Evolutionary conservation across 2,113 vertebrate species (phyloP).

Genomic region (Carassius carassius): DNA sequence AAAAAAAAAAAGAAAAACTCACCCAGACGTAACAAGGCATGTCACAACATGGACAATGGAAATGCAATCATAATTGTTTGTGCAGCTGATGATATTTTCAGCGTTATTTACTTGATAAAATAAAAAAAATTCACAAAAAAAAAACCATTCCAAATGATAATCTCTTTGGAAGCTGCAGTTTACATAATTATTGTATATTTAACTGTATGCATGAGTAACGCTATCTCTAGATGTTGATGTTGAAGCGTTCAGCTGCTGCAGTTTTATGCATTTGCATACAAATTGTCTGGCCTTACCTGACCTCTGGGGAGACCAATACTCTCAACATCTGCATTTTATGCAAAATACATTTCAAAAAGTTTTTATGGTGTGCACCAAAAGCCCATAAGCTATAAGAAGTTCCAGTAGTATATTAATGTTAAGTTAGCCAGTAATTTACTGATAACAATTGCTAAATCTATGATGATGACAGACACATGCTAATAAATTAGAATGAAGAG

Average conservation of each 20-base stretch:
- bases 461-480: background rate
- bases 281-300: constrained; percentile 52
- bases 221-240: constrained; percentile 33
- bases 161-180: constrained; percentile 25
- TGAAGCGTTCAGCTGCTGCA: constrained; percentile 40
- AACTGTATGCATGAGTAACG: constrained; percentile 46
- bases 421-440: background rate
- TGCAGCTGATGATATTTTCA: background rate
- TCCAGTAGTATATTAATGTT: background rate
- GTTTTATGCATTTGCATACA: constrained; percentile 54
- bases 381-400: background rate
- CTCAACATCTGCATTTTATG: constrained; percentile 51
- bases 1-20: background rate
- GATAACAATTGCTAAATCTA: background rate
- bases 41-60: background rate
- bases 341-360: constrained; percentile 35
- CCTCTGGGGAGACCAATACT: constrained; percentile 46
- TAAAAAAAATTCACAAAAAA: background rate
- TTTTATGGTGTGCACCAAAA: background rate
- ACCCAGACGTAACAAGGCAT: background rate
- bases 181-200: constrained; percentile 33
- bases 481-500: background rate
- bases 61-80: background rate
- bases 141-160: background rate
- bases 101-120: background rate